Percentiles rank a stretch among this genome's conserved stretches.
Conservation (phyloP, 2,113 vertebrate genomes). For the Chaenogobius annularis region DNA sequence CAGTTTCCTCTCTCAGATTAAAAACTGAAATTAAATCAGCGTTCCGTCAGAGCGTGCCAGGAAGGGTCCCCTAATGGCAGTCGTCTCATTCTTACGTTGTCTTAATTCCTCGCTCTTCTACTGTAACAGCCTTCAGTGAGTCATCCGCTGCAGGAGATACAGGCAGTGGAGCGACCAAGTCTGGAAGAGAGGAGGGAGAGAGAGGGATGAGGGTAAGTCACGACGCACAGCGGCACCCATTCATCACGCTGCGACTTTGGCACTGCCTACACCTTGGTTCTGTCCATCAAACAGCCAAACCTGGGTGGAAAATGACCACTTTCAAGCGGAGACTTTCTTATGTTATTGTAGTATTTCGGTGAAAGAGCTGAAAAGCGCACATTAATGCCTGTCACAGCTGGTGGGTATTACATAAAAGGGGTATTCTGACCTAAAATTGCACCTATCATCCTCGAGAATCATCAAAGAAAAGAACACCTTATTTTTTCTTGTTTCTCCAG, state of each 20-base stretch:
- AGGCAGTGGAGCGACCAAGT: conserved; percentile 48
- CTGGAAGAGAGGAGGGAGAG: conserved; percentile 29
- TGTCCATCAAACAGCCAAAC: conserved; percentile 52
- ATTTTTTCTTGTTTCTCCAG: not conserved
- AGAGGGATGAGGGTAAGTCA: conserved; percentile 68
- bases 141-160: conserved; percentile 64
- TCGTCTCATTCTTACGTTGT: conserved; percentile 48
- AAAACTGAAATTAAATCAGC: conserved; percentile 69
- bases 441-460: not conserved
- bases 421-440: conserved; percentile 10
- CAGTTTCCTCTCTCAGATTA: conserved; percentile 56
- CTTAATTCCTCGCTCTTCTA: conserved; percentile 55
- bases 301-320: conserved; percentile 45
- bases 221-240: conserved; percentile 64
- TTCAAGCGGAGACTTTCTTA: conserved; percentile 26
- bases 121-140: conserved; percentile 68
- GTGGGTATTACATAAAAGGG: not conserved
- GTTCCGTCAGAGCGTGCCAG: conserved; percentile 42
- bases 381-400: not conserved
- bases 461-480: not conserved
- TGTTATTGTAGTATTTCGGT: conserved; percentile 39
- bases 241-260: conserved; percentile 59
- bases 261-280: conserved; percentile 51
- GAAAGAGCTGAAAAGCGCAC: conserved; percentile 1
- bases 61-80: conserved; percentile 58